Base-by-base conservation (phyloP, 2,797 vertebrate genomes). In the Bradypodion ventrale region DNA sequence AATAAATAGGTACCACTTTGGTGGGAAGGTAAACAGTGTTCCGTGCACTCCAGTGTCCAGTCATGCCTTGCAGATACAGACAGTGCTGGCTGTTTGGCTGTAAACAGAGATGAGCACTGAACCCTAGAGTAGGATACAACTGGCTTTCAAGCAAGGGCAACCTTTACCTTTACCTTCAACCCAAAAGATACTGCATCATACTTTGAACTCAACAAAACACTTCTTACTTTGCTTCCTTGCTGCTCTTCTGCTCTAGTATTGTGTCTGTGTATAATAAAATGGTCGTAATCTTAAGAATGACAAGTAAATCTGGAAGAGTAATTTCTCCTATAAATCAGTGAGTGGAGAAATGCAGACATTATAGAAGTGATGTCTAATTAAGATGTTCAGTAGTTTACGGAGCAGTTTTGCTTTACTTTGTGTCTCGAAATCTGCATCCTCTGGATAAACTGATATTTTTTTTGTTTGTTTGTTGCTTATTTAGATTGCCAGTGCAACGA, bases 401-500 rank as follows among this genome's bases (percentile, higher is more conserved):
- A 56, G 21, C 15, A 56, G 21, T 21, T 23, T 56, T 16, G n/a
- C n/a, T n/a, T n/a, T n/a, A n/a, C n/a, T n/a, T n/a, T n/a, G n/a
- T n/a, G n/a, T n/a, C n/a, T n/a, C n/a, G n/a, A n/a, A n/a, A n/a
- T n/a, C n/a, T n/a, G 52, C 52, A 56, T 56, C 52, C 52, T 68
- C 21, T 56, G 46, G 7, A 6, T 68, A 75, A n/a, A 80, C 42
- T 21, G 40, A 5, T 75, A 1, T 49, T 85, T 88, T 80, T n/a
- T 80, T 7, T 15, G 0, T 91, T 87, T 70, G 79, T 78, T 6
- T 13, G 0, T 91, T 87, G 65, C 79, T 72, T 88, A 10, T 88
- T 74, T 91, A 98, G 97, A 98, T 98, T 75, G 97, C 97, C 63
- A 98, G 97, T 83, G 96, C 97, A 66, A 98, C 97, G 76, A 97